A percentile compares a stretch with the other conserved stretches of the same genome.
Conservation (phyloP, 2,113 vertebrate species). For the Psilopogon haemacephalus region DNA sequence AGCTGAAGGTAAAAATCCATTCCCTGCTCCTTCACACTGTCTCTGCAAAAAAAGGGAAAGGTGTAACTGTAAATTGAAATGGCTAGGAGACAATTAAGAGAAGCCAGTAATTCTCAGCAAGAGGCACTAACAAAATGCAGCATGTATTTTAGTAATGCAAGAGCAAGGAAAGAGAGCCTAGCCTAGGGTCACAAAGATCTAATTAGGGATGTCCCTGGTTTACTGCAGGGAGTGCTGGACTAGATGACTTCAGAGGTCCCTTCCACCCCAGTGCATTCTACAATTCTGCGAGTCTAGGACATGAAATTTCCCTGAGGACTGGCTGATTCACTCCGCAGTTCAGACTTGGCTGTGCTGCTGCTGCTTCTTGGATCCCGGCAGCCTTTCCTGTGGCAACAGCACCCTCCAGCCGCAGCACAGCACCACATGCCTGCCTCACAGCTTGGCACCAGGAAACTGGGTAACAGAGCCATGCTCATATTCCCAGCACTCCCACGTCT, state of each 20-base stretch:
- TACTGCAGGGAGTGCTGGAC: too few relatives aligned
- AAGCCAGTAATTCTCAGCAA: neutral
- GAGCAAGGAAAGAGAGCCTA: neutral
- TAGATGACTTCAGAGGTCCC: too few relatives aligned
- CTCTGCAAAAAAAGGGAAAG: neutral
- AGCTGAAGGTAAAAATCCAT: neutral
- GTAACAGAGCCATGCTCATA: fast-evolving
- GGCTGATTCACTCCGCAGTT: neutral
- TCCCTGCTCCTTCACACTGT: neutral
- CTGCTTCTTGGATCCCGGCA: neutral
- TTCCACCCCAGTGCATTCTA: too few relatives aligned
- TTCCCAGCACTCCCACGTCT: neutral
- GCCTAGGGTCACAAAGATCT: too few relatives aligned
- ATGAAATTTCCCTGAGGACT: neutral
- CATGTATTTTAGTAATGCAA: neutral
- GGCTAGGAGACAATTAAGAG: neutral
- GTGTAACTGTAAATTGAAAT: neutral
- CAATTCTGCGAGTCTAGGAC: too few relatives aligned
- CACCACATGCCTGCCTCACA: fast-evolving
- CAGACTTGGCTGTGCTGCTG: neutral
- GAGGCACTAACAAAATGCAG: neutral
- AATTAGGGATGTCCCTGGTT: too few relatives aligned
- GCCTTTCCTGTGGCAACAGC: neutral
- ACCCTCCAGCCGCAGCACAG: slow-evolving; percentile 38
- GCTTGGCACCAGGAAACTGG: fast-evolving